Conservation (phyloP, 1,140 invertebrate genomes). For the Oscheius sp. region DNA sequence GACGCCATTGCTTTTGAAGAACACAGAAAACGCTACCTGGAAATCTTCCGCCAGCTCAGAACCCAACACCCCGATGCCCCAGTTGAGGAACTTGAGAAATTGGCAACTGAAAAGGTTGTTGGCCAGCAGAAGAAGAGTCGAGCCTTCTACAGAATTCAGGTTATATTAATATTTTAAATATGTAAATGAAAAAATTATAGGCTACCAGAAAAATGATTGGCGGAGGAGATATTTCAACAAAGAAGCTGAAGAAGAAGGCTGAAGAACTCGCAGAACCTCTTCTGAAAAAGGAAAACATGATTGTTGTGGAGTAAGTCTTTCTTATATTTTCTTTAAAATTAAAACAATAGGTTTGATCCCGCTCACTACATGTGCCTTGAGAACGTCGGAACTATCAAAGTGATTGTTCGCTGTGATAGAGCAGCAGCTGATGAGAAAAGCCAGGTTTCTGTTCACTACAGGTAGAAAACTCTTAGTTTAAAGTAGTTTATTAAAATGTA, state of each 20-base stretch:
- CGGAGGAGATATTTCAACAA: slow-evolving; percentile 73
- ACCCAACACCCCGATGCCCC: slow-evolving; percentile 79
- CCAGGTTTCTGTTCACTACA: slow-evolving; percentile 52
- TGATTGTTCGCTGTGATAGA: slow-evolving; percentile 77
- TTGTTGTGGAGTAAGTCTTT: slow-evolving; percentile 45
- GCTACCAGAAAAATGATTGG: slow-evolving; percentile 94
- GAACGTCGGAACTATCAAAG: slow-evolving; percentile 87
- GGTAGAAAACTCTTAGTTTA: slow-evolving; percentile 22
- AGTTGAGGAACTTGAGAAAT: slow-evolving; percentile 80
- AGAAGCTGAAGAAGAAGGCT: slow-evolving; percentile 61
- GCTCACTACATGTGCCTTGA: slow-evolving; percentile 96
- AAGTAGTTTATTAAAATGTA: neutral
- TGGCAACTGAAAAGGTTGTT: slow-evolving; percentile 89
- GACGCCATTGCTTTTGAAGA: slow-evolving; percentile 72
- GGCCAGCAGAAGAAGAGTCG: slow-evolving; percentile 88
- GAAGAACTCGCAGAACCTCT: slow-evolving; percentile 27
- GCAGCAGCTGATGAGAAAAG: slow-evolving; percentile 75
- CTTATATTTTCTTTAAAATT: neutral
- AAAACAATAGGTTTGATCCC: slow-evolving; percentile 78
- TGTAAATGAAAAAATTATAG: slow-evolving; percentile 62
- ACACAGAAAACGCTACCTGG: slow-evolving; percentile 83
- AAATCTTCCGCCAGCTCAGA: slow-evolving; percentile 67
- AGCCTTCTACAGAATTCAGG: slow-evolving; percentile 88
- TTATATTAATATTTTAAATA: neutral
- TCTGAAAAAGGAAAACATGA: slow-evolving; percentile 53